Base-by-base conservation (phyloP, 2,113 vertebrate species). In the Ibidorhyncha struthersii region DNA sequence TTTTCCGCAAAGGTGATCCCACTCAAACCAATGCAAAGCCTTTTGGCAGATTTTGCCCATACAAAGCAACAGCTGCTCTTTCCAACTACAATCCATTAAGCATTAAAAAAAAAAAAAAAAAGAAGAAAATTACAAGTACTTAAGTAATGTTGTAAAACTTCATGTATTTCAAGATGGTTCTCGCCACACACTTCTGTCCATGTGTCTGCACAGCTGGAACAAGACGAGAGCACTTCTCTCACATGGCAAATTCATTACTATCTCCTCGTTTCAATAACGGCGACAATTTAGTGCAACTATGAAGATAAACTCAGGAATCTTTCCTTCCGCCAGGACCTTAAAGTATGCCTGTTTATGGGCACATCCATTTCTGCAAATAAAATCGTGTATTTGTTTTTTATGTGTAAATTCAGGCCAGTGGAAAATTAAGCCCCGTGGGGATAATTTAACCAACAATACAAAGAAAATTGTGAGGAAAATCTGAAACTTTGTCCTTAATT, bases 401-500 rank as follows among this genome's bases (percentile, higher is more conserved):
- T 43, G 41, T 71, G 36, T 50, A 90, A 91, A 91, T 92, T 43
- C 25, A 18, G 66, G 43, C n/a, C 88, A 92, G 76, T 93, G 85
- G 93, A 94, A 97, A 96, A 95, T 97, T 72, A 83, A 89, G 58
- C 72, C 94, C 86, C 55, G 5, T 62, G 55, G 79, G 91, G 80
- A 63, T 52, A 63, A 95, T 85, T 94, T 86, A 94, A 82, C 76
- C 71, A 96, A 90, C 89, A 90, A 90, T 94, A 79, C 86, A 83
- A 96, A 95, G 74, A 91, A 91, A 55, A 56, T 21, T 13, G 58
- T 76, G 56, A 95, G 30, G 62, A 38, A 84, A 92, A 95, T 82
- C 74, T 71, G 84, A 96, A 93, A 86, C 89, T 94, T 93, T 96
- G 96, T 97, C 95, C 97, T 94, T 94, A 96, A 90, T 41, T 93